phyloP scores from a whole-genome alignment of 2,888 invertebrate species.

The Orchesella flavescens region DNA sequence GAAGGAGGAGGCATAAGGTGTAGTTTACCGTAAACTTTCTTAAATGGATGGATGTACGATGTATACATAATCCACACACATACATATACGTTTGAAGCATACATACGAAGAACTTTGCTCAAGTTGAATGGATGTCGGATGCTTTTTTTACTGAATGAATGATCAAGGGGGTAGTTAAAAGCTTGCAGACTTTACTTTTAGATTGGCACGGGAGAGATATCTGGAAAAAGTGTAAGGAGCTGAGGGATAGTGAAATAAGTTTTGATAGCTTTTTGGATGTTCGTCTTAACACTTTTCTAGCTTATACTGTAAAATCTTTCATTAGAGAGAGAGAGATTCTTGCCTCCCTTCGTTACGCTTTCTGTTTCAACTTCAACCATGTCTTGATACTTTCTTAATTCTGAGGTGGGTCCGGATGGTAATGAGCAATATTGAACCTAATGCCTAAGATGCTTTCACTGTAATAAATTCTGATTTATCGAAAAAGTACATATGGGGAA shows the following conservation, averaged over 20 bases:
- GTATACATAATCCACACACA: slow-evolving; percentile 7
- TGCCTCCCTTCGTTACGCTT: slow-evolving; percentile 33
- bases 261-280: slow-evolving; percentile 49
- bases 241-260: slow-evolving; percentile 24
- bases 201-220: slow-evolving; percentile 48
- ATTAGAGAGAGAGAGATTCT: slow-evolving; percentile 29
- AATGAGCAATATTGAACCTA: slow-evolving; percentile 27
- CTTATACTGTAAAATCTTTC: slow-evolving; percentile 41
- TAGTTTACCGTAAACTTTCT: slow-evolving; percentile 1
- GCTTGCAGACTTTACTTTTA: slow-evolving; percentile 59
- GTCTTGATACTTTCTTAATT: not conserved
- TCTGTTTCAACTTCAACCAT: slow-evolving; percentile 19
- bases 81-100: not conserved
- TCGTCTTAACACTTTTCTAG: slow-evolving; percentile 37
- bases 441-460: not conserved
- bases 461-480: slow-evolving; percentile 1
- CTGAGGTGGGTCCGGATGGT: slow-evolving; percentile 9
- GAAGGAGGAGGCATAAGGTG: slow-evolving; percentile 4
- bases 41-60: not conserved
- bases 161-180: slow-evolving; percentile 61
- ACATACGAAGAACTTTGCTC: not conserved
- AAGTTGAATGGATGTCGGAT: slow-evolving; percentile 34
- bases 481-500: not conserved
- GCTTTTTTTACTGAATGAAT: slow-evolving; percentile 49
- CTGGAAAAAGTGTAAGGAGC: slow-evolving; percentile 27